Evolutionary conservation across 2,888 invertebrate genomes (phyloP), one percentile per base, ranked within the genome.

Genomic region (Chloroclysta siterata): DNA sequence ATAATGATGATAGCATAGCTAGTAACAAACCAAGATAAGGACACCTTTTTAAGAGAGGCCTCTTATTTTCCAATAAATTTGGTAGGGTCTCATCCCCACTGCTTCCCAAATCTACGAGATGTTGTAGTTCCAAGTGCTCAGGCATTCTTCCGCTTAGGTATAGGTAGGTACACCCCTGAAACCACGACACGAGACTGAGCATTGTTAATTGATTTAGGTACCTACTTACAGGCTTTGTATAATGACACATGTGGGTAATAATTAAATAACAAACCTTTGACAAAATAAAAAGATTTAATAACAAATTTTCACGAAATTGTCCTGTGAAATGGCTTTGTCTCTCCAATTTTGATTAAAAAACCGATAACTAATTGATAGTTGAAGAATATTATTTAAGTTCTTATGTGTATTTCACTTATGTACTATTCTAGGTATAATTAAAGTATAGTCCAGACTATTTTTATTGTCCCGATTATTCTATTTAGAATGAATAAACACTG

Each of bases 1-100:
- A 98, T 53, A 98, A 89, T 14, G 97, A 98, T 11, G 98, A 98
- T 53, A 97, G 84, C 0, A 97, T 97, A 14, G 98, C 98, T 59
- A 98, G 90, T 71, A 97, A 91, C 68, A 98, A 93, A 39, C 98
- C 98, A 68, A 98, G 91, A 79, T 97, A 97, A 0, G 97, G 97
- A 78, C 95, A 96, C 77, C 93, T 83, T 77, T 92, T 86, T 61
- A 89, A 82, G 7, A 93, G 84, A 33, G 93, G 93, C 66, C 90
- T 82, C 69, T 93, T 87, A 80, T 92, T 89, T 80, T 92, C 90
- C 48, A 89, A 77, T 63, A 89, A 79, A 79, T 91, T 90, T 60
- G 90, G 87, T 66, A 88, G 66, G 2, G 88, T 89, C 72, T 90
- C 93, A 73, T 93, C 90, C 55, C 91, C 93, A 70, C 93, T 94